Percentiles rank a stretch among this genome's conserved stretches.
Conservation (phyloP, 64 coral and sea anemone species). For the Actinia tenebrosa region DNA sequence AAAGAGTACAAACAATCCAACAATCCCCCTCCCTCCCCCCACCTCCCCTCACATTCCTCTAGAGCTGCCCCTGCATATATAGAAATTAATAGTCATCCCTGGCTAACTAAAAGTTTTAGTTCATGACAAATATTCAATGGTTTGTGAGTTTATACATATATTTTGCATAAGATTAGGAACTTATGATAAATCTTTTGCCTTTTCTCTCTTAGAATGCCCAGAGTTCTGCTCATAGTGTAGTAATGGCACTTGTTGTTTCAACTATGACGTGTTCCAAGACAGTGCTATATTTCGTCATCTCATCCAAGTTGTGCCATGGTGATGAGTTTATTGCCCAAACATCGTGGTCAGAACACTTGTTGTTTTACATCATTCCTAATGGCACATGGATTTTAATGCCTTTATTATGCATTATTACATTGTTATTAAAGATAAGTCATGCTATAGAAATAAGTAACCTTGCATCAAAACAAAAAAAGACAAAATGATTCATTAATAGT, state of each 20-base stretch:
- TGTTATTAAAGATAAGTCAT: not conserved
- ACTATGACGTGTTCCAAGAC: constrained; percentile 66
- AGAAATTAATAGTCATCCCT: too few relatives aligned
- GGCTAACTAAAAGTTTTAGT: too few relatives aligned
- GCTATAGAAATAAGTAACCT: not conserved
- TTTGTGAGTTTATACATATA: not conserved
- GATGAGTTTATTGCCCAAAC: constrained; percentile 4
- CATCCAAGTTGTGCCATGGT: constrained; percentile 27
- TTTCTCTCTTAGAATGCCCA: not conserved
- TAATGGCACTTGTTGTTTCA: constrained; percentile 34
- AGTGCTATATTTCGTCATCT: constrained; percentile 32
- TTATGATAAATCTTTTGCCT: not conserved
- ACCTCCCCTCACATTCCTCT: too few relatives aligned
- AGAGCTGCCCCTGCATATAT: too few relatives aligned
- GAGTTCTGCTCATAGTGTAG: not conserved
- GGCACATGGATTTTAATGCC: constrained; percentile 48
- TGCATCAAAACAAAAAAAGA: not conserved
- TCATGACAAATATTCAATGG: too few relatives aligned
- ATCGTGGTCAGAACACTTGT: constrained; percentile 12
- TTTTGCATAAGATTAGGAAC: not conserved
- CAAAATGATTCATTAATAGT: not conserved
- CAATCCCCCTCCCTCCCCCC: too few relatives aligned
- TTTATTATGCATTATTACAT: constrained; percentile 36
- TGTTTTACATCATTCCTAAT: constrained; percentile 43
- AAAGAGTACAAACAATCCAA: too few relatives aligned